These are phyloP conservation scores for Lepus oiostolus DNA, from an alignment of 2,797 vertebrate genomes.

Conservation along the genomic window DNA sequence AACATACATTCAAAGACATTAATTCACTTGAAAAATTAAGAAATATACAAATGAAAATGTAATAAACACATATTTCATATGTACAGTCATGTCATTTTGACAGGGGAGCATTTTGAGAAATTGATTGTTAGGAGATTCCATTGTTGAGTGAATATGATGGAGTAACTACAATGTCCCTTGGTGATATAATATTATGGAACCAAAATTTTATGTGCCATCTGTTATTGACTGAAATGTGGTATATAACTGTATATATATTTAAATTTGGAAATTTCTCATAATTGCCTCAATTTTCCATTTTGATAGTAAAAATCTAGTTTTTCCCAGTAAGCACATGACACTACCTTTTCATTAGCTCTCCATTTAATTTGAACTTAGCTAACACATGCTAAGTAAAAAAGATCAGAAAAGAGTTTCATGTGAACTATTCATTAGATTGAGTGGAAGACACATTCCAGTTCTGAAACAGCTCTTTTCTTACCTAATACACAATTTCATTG, in stretches of 20 bases:
- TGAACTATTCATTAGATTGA: conserved; percentile 39
- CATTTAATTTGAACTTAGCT: not conserved
- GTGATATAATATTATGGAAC: not conserved
- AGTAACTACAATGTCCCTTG: not conserved
- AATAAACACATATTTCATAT: not conserved
- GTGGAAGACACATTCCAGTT: not conserved
- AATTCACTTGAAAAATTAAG: not conserved
- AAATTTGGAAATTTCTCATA: not conserved
- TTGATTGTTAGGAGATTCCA: not conserved
- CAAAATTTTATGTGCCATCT: not conserved
- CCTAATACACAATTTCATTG: not conserved
- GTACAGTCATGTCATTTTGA: not conserved
- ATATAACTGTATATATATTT: not conserved
- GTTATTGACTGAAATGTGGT: not conserved
- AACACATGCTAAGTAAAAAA: conserved; percentile 33
- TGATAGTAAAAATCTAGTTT: not conserved
- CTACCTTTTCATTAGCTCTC: conserved; percentile 35
- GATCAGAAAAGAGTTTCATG: conserved; percentile 34
- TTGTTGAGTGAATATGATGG: not conserved
- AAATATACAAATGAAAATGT: not conserved
- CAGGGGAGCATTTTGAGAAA: not conserved
- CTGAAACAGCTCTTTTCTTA: conserved; percentile 24
- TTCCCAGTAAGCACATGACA: not conserved
- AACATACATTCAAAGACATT: conserved; percentile 14
- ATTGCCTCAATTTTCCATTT: conserved; percentile 19